Evolutionary conservation across 2,888 invertebrate species (phyloP), one percentile per base, ranked within the genome.

Genomic region (Thera obeliscata): DNA sequence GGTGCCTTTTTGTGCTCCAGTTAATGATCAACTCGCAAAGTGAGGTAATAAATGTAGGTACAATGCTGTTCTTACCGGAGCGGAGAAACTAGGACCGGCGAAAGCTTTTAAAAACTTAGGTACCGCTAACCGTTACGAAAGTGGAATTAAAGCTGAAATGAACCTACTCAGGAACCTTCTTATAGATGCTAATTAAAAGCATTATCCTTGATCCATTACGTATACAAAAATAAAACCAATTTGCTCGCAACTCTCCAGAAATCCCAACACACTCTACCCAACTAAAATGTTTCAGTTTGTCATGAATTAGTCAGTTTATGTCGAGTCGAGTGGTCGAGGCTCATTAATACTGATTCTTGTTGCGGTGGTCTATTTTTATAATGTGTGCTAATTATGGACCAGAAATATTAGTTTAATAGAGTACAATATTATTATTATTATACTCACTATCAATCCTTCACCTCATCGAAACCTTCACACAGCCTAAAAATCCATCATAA

Each of bases 1-100:
- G 76, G 76, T 77, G 78, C 74, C 74, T 72, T 78, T 80, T 81
- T 80, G 76, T 75, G 71, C 67, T 77, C 76, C 79, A 81, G 81
- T 81, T 83, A 82, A 83, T 80, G 81, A 80, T 76, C 75, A 58
- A 62, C 74, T 72, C 70, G 74, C 72, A 69, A 73, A 74, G 76
- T 76, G 78, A 77, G 74, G 68, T 78, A 81, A 79, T 80, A 78
- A 71, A 74, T 61, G 64, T 22, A 22, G 22, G 22, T 71, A 70
- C 62, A 71, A 66, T 67, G 67, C 64, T 66, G 66, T 76, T 79
- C 74, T 78, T 79, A 74, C 74, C 61, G 70, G 33, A 52, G 52
- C 22, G 69, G 67, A 70, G 68, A 52, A 22, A 22, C 65, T 60
- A 63, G 56, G 7, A 50, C 63, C 46, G 48, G 55, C 60, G 35